Percentiles rank a stretch among this genome's conserved stretches.
Evolutionary conservation across 2,797 vertebrate genomes (phyloP).

Genomic region (Galagoides demidoff): DNA sequence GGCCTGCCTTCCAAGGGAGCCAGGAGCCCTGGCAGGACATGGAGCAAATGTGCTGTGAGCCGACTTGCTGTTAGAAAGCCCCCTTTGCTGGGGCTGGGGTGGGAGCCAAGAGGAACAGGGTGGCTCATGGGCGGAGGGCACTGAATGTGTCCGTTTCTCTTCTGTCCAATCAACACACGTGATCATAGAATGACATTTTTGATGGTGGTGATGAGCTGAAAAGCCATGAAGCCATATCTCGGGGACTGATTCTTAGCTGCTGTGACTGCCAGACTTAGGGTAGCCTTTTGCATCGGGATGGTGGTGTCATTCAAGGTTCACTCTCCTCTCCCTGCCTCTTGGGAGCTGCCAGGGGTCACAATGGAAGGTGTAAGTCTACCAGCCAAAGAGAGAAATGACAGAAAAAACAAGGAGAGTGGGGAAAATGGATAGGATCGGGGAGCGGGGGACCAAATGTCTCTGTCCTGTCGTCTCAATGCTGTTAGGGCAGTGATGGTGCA

Average conservation of each 20-base stretch:
- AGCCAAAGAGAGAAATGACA: background rate
- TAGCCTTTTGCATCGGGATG: accelerated
- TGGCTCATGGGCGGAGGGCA: background rate
- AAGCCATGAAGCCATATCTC: accelerated
- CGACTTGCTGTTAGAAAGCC: background rate
- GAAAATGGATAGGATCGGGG: no score
- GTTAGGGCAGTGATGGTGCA: no score
- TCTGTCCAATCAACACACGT: accelerated
- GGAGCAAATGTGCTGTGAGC: background rate
- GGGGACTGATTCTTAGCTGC: background rate
- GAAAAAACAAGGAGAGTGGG: background rate
- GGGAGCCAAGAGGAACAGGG: background rate
- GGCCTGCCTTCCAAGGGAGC: accelerated
- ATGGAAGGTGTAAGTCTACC: accelerated
- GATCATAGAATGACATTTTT: accelerated
- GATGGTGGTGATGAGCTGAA: background rate
- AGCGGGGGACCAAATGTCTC: background rate
- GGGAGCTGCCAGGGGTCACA: background rate
- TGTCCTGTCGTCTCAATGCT: accelerated
- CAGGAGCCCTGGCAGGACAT: background rate
- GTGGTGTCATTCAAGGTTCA: accelerated
- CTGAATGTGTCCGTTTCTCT: accelerated
- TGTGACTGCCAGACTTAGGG: background rate
- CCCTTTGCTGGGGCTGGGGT: background rate
- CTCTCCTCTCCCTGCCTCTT: background rate